These are phyloP conservation scores for Bhutanitis thaidina DNA, from an alignment of 2,888 invertebrate genomes.

Conservation along the genomic window DNA sequence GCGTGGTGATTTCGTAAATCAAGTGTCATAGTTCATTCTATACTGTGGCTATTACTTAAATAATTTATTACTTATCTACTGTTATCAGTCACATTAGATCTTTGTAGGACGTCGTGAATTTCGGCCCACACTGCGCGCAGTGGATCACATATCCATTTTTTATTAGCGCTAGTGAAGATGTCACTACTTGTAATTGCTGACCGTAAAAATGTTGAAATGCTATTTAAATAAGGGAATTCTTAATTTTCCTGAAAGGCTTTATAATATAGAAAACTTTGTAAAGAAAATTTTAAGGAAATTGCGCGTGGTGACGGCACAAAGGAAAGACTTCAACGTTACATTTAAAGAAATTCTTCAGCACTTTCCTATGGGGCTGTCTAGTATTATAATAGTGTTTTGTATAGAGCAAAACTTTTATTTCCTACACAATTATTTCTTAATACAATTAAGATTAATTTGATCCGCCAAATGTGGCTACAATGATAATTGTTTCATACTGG, in stretches of 20 bases:
- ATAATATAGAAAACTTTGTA: constrained; percentile 17
- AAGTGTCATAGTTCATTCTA: constrained; percentile 15
- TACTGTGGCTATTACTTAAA: constrained; percentile 9
- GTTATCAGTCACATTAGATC: constrained; percentile 17
- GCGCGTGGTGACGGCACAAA: background rate
- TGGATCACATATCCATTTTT: constrained; percentile 3
- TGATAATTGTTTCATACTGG: too few relatives aligned
- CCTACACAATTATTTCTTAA: too few relatives aligned
- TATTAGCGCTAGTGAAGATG: too few relatives aligned
- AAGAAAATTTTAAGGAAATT: background rate
- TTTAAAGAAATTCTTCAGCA: background rate
- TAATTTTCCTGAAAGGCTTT: background rate
- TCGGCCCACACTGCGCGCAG: constrained; percentile 12
- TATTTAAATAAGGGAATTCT: background rate
- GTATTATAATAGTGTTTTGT: too few relatives aligned
- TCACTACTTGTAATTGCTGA: background rate
- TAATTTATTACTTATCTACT: constrained; percentile 19
- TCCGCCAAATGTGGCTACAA: too few relatives aligned
- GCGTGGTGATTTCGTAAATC: constrained; percentile 11
- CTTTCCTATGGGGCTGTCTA: too few relatives aligned
- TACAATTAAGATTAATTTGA: too few relatives aligned
- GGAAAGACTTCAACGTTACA: background rate
- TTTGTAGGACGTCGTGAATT: constrained; percentile 12
- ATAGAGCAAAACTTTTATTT: too few relatives aligned
- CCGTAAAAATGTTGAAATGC: background rate